Evolutionary conservation across 2,113 vertebrate species (phyloP), one percentile per base, ranked within the genome.

Genomic region (Oncorhynchus mykiss): DNA sequence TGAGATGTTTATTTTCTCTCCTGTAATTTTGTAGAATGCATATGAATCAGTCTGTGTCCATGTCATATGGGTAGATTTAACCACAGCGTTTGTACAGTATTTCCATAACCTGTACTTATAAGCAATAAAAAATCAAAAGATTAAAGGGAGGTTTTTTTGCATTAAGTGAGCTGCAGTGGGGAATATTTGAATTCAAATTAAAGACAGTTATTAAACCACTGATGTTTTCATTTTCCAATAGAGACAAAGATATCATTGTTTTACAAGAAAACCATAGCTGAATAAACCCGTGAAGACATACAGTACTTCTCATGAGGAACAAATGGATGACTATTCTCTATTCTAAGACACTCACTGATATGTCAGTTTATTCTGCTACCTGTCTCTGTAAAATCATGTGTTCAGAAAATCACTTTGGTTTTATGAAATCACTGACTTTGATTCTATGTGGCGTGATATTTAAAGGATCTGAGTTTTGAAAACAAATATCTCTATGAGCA

Each of bases 1-100:
- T 8, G 25, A 81, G 80, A 81, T 73, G 62, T 67, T 72, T 39
- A 24, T 78, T 9, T 49, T 59, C 34, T 31, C 71, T 74, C 76
- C 80, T 87, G 45, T 82, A 82, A 91, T 90, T 88, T 84, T 13
- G 71, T 65, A 82, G 67, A 71, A 34, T 67, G 31, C 72, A 81
- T 60, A 34, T 34, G 70, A 76, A 79, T 69, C 76, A 73, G 67
- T 29, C 51, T 76, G 72, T 76, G 49, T 69, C 75, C 80, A 54
- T 27, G 27, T 77, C 67, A 78, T 34, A 6, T 69, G 57, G 72
- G 68, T 49, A 59, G 45, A 76, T 62, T 20, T 14, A 25, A 76
- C 80, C 81, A 72, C 76, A 79, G 14, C 54, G 70, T 78, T 75
- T 81, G 39, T 20, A 71, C 67, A 76, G 71, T 67, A 71, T 60